Evolutionary conservation across 1,140 invertebrate species (phyloP).

Genomic region (Zaprionus davidi): DNA sequence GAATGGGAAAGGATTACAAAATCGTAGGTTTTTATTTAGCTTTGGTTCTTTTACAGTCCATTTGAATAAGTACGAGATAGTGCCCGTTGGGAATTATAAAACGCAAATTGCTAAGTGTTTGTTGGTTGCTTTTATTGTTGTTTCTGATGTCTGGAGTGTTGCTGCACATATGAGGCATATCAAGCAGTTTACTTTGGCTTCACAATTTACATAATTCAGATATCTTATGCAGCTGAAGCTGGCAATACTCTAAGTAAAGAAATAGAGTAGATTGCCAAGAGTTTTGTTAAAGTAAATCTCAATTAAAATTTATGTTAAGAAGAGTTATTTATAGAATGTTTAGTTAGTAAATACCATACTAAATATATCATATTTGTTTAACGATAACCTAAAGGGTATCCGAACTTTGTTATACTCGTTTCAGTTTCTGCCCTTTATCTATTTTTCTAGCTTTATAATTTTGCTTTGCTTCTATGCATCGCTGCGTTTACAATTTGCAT

Average conservation of each 20-base stretch:
- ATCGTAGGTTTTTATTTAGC: conserved; percentile 3
- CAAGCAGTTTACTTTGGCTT: background rate
- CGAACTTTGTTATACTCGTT: background rate
- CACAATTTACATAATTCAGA: background rate
- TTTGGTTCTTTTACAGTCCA: conserved; percentile 16
- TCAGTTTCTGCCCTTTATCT: background rate
- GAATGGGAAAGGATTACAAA: conserved; percentile 14
- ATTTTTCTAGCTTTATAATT: conserved; percentile 4
- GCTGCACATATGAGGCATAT: background rate
- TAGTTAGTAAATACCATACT: background rate
- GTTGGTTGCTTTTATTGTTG: conserved; percentile 3
- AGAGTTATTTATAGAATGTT: background rate
- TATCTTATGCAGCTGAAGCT: background rate
- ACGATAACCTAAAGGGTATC: background rate
- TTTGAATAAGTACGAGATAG: background rate
- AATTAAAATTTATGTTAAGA: background rate
- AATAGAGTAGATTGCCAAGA: background rate
- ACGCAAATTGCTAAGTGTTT: background rate
- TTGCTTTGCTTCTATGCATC: conserved; percentile 16
- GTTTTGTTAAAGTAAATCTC: background rate
- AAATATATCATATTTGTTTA: background rate
- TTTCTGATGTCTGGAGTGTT: background rate
- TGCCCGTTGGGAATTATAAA: conserved; percentile 4
- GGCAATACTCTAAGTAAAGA: background rate
- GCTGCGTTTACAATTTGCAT: conserved; percentile 40